Base-by-base conservation (phyloP, 53 echinoderm and acorn worm genomes). In the Arbacia lixula region DNA sequence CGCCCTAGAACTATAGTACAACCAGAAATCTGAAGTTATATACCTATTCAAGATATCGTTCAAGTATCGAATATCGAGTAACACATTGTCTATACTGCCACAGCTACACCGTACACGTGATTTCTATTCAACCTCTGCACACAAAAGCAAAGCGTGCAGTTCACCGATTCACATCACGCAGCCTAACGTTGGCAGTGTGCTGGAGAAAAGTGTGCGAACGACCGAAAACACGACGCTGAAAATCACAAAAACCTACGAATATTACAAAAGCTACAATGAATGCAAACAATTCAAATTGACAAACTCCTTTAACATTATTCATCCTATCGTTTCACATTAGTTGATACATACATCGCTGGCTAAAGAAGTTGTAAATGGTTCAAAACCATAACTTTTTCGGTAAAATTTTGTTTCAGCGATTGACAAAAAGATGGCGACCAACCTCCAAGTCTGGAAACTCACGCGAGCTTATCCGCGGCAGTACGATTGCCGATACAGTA, bases 171-270 rank as follows among this genome's bases (percentile, higher is more conserved):
- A n/a, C n/a, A n/a, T n/a, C n/a, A n/a, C n/a, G n/a, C n/a, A n/a
- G n/a, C n/a, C n/a, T n/a, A n/a, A n/a, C n/a, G n/a, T n/a, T n/a
- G n/a, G n/a, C n/a, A n/a, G 38, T 58, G 38, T 60, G 42, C 30
- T 12, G 27, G 5, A 6, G 27, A 25, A 78, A 53, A 75, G 16
- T 17, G 42, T 24, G 2, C 40, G 33, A 71, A 17, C 42, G 46
- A 40, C 71, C 42, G 29, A 75, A 74, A 78, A 78, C 79, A 40
- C 79, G 79, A 60, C 79, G 79, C 79, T 78, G 40, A 78, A 78
- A 78, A 60, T 60, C 8, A 78, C 20, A 60, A 22, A 60, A 78
- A 78, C 39, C 60, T 22, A 1, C 58, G 12, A 60, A 78, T 38
- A 25, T 39, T 36, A 39, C 40, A 2, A 25, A 16, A 36, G 1